Evolutionary conservation across 2,113 vertebrate genomes (phyloP), one percentile per base, ranked within the genome.

Genomic region (Cariama cristata): DNA sequence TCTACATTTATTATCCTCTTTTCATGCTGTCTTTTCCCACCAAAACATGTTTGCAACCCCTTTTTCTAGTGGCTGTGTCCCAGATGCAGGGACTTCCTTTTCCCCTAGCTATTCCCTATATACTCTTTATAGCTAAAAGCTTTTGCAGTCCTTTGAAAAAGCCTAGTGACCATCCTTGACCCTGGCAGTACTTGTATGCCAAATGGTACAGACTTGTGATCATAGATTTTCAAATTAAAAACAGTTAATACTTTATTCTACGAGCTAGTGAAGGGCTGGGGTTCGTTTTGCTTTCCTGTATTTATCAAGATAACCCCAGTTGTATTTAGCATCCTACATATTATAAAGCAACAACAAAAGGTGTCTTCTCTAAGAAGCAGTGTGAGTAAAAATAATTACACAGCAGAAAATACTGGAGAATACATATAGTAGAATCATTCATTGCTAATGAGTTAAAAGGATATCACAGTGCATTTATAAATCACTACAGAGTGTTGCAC

Each of bases 371-470:
- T 93, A 96, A 97, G 90, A 95, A 93, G 67, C 91, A 94, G 77
- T 97, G 80, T 93, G 94, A 97, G 95, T 97, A 98, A 98, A 98
- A 98, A 97, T 98, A 98, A 98, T 98, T 97, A 96, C 97, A 97
- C 86, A 96, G 93, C 96, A 98, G 97, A 98, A 98, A 96, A 96
- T 96, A 96, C 96, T 96, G 79, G 95, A 93, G 94, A 98, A 98
- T 96, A 97, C 88, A 97, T 93, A 92, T 53, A 92, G 92, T 52
- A 96, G 94, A 99, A 99, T 99, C 99, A 98, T 98, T 99, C 99
- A 99, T 98, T 98, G 99, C 98, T 99, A 99, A 99, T 99, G 99
- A 99, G 99, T 99, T 99, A 99, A 99, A 99, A 99, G 99, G 99
- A 99, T 99, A 99, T 98, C 98, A 98, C 98, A 98, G 98, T 98